These are phyloP conservation scores for Hycleus cichorii DNA, from an alignment of 1,140 invertebrate genomes.

Conservation along the genomic window DNA sequence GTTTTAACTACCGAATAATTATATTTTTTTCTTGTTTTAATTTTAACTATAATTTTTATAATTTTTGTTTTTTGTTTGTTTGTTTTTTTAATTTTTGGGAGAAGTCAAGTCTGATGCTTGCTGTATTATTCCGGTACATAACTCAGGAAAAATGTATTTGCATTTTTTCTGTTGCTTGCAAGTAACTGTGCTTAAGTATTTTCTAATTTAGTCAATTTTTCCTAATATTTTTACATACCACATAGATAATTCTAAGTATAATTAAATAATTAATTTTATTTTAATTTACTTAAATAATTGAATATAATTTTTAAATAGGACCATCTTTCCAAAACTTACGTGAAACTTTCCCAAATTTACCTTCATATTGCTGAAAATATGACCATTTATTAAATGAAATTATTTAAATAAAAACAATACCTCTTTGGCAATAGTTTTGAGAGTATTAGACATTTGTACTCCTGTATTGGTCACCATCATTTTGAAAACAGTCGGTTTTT, in stretches of 20 bases:
- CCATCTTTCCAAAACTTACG: too few species aligned
- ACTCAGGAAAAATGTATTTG: not conserved
- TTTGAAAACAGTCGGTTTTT: slow-evolving; percentile 50
- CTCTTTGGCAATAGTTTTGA: slow-evolving; percentile 24
- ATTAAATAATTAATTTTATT: too few species aligned
- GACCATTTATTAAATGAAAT: too few species aligned
- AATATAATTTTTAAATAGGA: too few species aligned
- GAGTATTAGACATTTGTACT: slow-evolving; percentile 11
- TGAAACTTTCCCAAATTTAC: too few species aligned
- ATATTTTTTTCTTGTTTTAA: not conserved
- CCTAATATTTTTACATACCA: too few species aligned
- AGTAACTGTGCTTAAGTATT: too few species aligned
- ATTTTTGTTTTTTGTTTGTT: not conserved
- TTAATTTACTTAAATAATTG: too few species aligned
- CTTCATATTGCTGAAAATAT: too few species aligned
- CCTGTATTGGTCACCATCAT: slow-evolving; percentile 58
- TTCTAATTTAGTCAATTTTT: too few species aligned
- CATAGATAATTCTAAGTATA: too few species aligned
- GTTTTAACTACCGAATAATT: slow-evolving; percentile 34
- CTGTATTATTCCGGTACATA: not conserved
- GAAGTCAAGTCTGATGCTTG: not conserved
- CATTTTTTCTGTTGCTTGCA: not conserved
- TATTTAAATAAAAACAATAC: not conserved
- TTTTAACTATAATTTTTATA: not conserved
- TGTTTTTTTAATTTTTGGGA: not conserved